Evolutionary conservation across 2,113 vertebrate genomes (phyloP), one percentile per base, ranked within the genome.

Genomic region (Nothobranchius furzeri): DNA sequence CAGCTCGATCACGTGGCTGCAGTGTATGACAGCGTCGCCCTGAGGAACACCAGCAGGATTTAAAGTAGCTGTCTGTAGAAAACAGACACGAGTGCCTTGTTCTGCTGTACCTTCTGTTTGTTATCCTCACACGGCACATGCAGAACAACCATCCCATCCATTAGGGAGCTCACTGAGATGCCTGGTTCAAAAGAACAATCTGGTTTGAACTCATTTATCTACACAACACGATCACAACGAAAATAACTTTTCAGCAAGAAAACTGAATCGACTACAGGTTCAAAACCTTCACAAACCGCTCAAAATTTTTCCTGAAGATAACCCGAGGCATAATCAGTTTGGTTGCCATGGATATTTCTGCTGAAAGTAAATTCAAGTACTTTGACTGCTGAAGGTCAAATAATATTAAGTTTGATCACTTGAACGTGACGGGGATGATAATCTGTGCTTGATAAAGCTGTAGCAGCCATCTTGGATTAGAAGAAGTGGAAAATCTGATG

Each of bases 11-110:
- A 96, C 94, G 0, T 98, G 95, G 80, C 95, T 94, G 12, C 95
- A 97, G 60, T 96, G 95, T 50, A 99, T 93, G 48, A 99, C 94
- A n/a, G 94, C 92, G 0, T 99, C 98, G 2, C 95, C 95, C 96
- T 99, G 78, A 20, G 65, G 49, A 56, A 47, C 40, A 83, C 24
- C 54, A 68, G 58, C 2, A 52, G 6, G 45, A 15, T 77, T 88
- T 30, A 70, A 42, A 47, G n/a, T 17, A 30, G 42, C 6, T 42
- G n/a, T 17, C 8, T 15, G 11, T 9, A 9, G 9, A 20, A 60
- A 63, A 57, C 42, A 50, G 12, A 36, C 9, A 7, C 6, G 9
- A 40, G 35, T 56, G 64, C 6, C 17, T 14, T 12, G 25, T 73
- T 69, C 48, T 83, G 93, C 50, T 50, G 43, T 75, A 90, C 97